Percentiles rank a stretch among this genome's conserved stretches.
These are phyloP conservation scores for Campylomormyrus numenius DNA, from an alignment of 2,113 vertebrate species.

Conservation along the genomic window DNA sequence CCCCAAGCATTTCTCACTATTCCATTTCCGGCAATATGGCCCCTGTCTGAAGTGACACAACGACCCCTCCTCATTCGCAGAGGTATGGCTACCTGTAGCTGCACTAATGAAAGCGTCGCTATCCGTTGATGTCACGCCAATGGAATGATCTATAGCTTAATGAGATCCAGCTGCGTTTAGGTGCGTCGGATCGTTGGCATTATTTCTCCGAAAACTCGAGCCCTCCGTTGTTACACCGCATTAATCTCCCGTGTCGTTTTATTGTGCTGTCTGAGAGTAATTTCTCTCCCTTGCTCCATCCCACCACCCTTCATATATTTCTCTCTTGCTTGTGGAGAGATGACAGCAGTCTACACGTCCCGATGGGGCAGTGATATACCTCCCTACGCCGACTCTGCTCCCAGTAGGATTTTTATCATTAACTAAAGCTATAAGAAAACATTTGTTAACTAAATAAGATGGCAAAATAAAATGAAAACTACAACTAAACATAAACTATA, in stretches of 20 bases:
- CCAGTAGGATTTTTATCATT: background rate
- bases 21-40: background rate
- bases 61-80: background rate
- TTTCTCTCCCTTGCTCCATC: background rate
- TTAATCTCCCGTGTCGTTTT: background rate
- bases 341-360: slow-evolving; percentile 9
- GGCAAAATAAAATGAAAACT: background rate
- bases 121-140: background rate
- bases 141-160: slow-evolving; percentile 1
- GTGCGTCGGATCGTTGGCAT: background rate
- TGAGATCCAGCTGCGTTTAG: background rate
- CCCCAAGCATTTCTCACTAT: background rate
- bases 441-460: background rate
- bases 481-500: background rate
- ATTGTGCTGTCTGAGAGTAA: slow-evolving; percentile 9
- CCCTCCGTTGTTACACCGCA: background rate
- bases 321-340: slow-evolving; percentile 12
- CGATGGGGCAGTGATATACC: slow-evolving; percentile 9
- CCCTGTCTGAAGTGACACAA: background rate
- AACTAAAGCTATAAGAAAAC: background rate
- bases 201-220: background rate
- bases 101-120: background rate
- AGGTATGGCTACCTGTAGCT: background rate
- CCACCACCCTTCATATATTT: slow-evolving; percentile 6
- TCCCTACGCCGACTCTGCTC: background rate